Conservation (phyloP, 2,888 invertebrate species). For the Smittia aterrima region DNA sequence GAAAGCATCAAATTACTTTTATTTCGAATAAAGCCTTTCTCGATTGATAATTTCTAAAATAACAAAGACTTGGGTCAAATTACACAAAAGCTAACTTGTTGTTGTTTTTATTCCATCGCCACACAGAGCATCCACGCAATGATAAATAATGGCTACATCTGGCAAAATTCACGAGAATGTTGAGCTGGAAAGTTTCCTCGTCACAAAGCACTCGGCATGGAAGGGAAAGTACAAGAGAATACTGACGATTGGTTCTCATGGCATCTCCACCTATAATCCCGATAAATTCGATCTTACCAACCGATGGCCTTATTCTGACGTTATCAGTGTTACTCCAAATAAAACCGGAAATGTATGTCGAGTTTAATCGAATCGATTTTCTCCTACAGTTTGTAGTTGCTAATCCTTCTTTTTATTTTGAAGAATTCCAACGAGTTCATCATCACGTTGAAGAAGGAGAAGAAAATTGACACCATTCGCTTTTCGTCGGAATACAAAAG, state of each 20-base stretch:
- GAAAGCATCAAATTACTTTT: background rate
- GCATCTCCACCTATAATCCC: conserved; percentile 98
- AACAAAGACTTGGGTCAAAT: conserved; percentile 31
- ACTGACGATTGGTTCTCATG: conserved; percentile 92
- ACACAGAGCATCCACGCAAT: conserved; percentile 33
- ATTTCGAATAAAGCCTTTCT: background rate
- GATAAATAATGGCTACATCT: conserved; percentile 38
- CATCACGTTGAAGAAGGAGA: conserved; percentile 82
- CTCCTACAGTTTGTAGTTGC: conserved; percentile 47
- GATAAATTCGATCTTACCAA: conserved; percentile 86
- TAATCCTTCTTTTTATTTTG: conserved; percentile 49
- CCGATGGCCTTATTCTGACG: conserved; percentile 83
- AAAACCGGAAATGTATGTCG: conserved; percentile 55
- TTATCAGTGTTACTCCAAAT: conserved; percentile 67
- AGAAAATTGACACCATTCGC: conserved; percentile 90
- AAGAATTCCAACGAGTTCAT: conserved; percentile 63
- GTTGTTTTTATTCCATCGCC: conserved; percentile 13
- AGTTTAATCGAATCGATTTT: conserved; percentile 46
- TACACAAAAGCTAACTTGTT: conserved; percentile 22
- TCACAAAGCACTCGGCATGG: conserved; percentile 94
- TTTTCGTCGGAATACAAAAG: conserved; percentile 95
- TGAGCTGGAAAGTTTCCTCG: conserved; percentile 94
- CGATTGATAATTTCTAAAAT: background rate
- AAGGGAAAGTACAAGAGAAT: conserved; percentile 99
- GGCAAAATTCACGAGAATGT: conserved; percentile 71